phyloP scores from a whole-genome alignment of 2,113 vertebrate species.

The Lampris incognitus region DNA sequence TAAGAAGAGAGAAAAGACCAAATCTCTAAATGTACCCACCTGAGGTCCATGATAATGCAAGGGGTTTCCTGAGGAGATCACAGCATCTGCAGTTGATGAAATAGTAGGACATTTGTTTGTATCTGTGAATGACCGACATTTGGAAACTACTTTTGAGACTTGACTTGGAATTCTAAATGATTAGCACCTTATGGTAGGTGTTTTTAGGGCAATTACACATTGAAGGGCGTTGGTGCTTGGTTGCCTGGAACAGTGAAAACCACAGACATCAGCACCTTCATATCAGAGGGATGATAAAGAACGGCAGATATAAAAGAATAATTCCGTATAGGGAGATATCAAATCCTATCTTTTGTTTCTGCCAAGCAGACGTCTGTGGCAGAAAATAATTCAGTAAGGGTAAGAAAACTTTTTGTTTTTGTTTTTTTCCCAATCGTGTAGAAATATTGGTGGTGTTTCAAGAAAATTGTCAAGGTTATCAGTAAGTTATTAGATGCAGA shows the following conservation, averaged over 20 bases:
- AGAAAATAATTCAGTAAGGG: slow-evolving; percentile 25
- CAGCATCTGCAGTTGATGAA: too few relatives aligned
- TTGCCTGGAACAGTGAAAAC: slow-evolving; percentile 47
- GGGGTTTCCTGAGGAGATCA: too few relatives aligned
- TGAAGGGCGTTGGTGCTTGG: slow-evolving; percentile 51
- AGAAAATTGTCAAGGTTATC: background rate
- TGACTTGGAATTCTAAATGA: too few relatives aligned
- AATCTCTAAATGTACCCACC: too few relatives aligned
- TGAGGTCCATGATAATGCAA: too few relatives aligned
- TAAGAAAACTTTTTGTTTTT: slow-evolving; percentile 27
- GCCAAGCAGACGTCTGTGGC: slow-evolving; percentile 26
- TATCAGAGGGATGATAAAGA: slow-evolving; percentile 73
- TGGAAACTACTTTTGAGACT: too few relatives aligned
- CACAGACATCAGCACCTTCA: slow-evolving; percentile 67
- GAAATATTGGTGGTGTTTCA: background rate
- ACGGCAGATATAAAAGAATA: slow-evolving; percentile 53
- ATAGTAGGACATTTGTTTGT: too few relatives aligned
- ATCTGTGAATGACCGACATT: too few relatives aligned
- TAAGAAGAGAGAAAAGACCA: too few relatives aligned
- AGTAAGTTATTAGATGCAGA: background rate
- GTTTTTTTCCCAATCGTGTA: background rate
- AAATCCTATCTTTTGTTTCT: slow-evolving; percentile 16
- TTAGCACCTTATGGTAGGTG: too few relatives aligned
- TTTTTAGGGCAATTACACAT: slow-evolving; percentile 11
- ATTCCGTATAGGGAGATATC: slow-evolving; percentile 23